Evolutionary conservation across 2,888 invertebrate species (phyloP).

Genomic region (Dicycla oo): DNA sequence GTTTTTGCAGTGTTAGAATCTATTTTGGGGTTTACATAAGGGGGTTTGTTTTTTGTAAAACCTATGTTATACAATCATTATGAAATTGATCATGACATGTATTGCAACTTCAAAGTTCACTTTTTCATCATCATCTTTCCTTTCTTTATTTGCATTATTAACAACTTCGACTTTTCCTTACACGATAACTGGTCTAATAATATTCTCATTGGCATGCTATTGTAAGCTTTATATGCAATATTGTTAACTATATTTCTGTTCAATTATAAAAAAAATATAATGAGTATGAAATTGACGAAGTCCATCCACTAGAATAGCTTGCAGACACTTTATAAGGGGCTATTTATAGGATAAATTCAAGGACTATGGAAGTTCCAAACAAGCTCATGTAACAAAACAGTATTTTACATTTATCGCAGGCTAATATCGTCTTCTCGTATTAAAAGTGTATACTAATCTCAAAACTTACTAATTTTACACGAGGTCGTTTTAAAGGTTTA

Average conservation of each 20-base stretch:
- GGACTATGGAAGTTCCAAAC: neutral
- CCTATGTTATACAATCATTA: neutral
- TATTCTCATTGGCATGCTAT: neutral
- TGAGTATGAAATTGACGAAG: neutral
- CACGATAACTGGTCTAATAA: neutral
- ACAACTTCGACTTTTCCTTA: too few relatives aligned
- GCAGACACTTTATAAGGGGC: neutral
- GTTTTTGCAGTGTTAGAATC: constrained; percentile 44
- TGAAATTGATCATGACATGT: neutral
- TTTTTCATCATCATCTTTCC: neutral
- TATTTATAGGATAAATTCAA: neutral
- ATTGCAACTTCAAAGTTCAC: neutral
- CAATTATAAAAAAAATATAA: neutral
- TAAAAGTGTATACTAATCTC: too few relatives aligned
- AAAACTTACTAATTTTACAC: too few relatives aligned
- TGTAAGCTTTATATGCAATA: neutral
- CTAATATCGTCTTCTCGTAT: too few relatives aligned
- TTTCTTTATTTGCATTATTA: neutral
- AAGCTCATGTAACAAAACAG: constrained; percentile 7
- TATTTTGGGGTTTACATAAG: constrained; percentile 49
- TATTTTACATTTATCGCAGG: constrained; percentile 16
- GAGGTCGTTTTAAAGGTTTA: too few relatives aligned
- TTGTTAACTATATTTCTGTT: neutral
- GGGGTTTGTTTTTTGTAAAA: neutral
- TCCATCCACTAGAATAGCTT: neutral